phyloP scores from a whole-genome alignment of 2,113 vertebrate species.

The Mormyrus lacerda region DNA sequence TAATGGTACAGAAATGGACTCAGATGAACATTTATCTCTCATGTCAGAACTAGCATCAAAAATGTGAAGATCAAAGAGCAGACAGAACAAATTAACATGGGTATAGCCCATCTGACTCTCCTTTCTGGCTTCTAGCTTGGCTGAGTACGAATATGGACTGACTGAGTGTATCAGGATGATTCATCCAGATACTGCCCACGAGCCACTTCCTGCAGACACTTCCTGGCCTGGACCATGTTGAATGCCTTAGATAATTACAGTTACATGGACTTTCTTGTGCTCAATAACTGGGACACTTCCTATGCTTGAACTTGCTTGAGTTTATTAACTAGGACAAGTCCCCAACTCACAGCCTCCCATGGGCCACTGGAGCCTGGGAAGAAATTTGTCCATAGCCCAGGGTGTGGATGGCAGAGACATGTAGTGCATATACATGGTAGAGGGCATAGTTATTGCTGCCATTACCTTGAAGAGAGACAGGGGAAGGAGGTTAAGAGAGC shows the following conservation, averaged over 20 bases:
- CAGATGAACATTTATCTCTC: neutral
- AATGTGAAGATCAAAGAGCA: neutral
- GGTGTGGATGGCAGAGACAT: neutral
- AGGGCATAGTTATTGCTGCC: neutral
- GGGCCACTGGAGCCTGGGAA: neutral
- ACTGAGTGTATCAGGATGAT: neutral
- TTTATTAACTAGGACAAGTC: conserved; percentile 1
- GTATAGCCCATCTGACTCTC: neutral
- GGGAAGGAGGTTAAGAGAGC: neutral
- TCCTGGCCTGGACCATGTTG: neutral
- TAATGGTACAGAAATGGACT: neutral
- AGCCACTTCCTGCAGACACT: neutral
- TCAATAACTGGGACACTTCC: neutral
- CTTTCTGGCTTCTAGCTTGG: neutral
- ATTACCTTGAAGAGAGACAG: neutral
- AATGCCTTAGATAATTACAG: neutral
- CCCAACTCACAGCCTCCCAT: neutral
- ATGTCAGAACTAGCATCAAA: neutral
- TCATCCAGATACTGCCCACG: neutral
- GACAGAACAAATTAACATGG: neutral
- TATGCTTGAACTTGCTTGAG: neutral
- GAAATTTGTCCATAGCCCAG: neutral
- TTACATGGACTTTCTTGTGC: neutral
- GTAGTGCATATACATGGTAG: neutral
- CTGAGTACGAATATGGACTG: neutral